Conservation (phyloP, 2,113 vertebrate species). For the Calonectris borealis region DNA sequence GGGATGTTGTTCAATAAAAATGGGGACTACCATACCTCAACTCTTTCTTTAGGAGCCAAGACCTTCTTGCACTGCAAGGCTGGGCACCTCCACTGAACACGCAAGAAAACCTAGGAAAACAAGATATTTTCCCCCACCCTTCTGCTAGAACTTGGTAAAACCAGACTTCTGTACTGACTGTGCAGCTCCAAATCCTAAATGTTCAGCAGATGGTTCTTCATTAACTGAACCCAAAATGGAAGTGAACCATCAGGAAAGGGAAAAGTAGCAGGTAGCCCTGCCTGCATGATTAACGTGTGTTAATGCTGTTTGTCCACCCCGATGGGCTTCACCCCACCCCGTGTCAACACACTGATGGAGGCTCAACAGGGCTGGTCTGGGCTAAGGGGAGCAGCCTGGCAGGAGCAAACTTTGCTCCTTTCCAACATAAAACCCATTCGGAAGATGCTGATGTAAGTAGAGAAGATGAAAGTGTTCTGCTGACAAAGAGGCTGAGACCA, state of each 20-base stretch:
- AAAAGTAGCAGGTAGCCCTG: not conserved
- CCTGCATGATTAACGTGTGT: not conserved
- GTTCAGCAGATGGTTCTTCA: constrained; percentile 54
- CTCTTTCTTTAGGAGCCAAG: not conserved
- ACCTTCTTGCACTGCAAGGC: not conserved
- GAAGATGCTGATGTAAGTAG: not conserved
- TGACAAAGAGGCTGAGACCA: not conserved
- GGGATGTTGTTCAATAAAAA: not conserved
- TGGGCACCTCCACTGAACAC: not conserved
- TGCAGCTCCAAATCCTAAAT: constrained; percentile 28
- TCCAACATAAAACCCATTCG: not conserved
- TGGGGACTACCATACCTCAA: not conserved
- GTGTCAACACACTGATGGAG: not conserved
- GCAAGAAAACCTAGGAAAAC: not conserved
- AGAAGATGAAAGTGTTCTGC: not conserved
- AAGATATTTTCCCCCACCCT: not conserved
- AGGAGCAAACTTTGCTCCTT: not conserved
- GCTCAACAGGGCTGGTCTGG: not conserved
- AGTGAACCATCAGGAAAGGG: constrained; percentile 5
- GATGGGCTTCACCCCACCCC: accelerated
- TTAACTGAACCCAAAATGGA: constrained; percentile 31
- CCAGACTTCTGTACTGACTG: not conserved
- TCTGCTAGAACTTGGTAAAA: constrained; percentile 32
- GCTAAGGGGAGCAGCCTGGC: too few relatives aligned
- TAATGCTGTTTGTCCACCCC: not conserved